Evolutionary conservation across 2,888 invertebrate genomes (phyloP).

Genomic region (Phengaris arion): DNA sequence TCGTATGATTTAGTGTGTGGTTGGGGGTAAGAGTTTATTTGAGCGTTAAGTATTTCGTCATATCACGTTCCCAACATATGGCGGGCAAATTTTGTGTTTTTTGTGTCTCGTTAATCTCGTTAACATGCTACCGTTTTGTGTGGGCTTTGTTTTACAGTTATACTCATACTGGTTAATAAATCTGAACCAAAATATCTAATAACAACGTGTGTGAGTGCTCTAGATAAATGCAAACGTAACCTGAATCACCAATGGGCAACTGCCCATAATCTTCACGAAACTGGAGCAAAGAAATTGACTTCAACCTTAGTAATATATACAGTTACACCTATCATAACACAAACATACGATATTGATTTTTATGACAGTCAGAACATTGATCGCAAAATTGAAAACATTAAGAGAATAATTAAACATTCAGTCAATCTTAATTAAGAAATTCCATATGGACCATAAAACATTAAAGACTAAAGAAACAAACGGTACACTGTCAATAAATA

Average conservation of each 20-base stretch:
- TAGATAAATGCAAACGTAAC: not conserved
- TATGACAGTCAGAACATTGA: not conserved
- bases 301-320: not conserved
- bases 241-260: not conserved
- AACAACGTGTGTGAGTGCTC: not conserved
- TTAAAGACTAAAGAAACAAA: slow-evolving; percentile 25
- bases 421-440: slow-evolving; percentile 12
- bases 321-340: not conserved
- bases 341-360: not conserved
- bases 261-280: not conserved
- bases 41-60: slow-evolving; percentile 67
- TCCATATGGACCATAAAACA: not conserved
- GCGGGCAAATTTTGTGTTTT: slow-evolving; percentile 62
- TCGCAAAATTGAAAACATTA: not conserved
- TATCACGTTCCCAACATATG: slow-evolving; percentile 69
- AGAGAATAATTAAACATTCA: not conserved
- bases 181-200: not conserved
- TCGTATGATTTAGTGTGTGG: slow-evolving; percentile 70
- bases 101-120: slow-evolving; percentile 51
- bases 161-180: not conserved
- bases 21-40: slow-evolving; percentile 62
- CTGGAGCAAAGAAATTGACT: not conserved
- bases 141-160: slow-evolving; percentile 44
- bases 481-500: slow-evolving; percentile 40
- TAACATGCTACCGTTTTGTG: slow-evolving; percentile 66